Conservation (phyloP, 2,113 vertebrate genomes). For the Talpa occidentalis region DNA sequence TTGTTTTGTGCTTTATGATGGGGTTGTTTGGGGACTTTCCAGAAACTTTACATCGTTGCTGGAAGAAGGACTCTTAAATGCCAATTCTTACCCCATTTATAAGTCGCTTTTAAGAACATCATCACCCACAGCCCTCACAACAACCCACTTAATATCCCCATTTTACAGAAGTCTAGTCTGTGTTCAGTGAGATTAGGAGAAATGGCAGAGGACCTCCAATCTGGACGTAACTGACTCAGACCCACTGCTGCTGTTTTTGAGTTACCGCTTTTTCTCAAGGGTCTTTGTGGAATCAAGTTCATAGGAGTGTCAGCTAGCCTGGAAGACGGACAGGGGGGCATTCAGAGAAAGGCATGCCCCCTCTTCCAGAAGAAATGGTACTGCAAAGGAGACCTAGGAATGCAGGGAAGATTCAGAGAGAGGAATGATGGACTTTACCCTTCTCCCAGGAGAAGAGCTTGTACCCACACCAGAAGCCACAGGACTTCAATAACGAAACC, state of each 20-base stretch:
- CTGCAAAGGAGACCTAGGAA: neutral
- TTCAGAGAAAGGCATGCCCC: fast-evolving
- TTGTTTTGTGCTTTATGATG: neutral
- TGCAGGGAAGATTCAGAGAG: fast-evolving
- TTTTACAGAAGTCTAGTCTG: neutral
- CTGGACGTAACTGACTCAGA: too few species aligned
- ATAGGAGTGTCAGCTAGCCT: fast-evolving
- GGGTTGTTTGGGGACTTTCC: neutral
- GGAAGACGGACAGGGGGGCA: neutral
- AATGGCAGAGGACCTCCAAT: neutral
- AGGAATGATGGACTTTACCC: neutral
- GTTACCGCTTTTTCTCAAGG: neutral
- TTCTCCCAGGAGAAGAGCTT: fast-evolving
- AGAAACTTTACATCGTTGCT: neutral
- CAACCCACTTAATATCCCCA: neutral
- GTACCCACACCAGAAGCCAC: fast-evolving
- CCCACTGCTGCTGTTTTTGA: fast-evolving
- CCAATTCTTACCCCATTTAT: neutral
- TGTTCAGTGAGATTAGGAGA: too few species aligned
- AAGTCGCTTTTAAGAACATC: neutral
- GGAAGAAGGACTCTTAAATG: neutral
- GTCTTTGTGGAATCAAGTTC: neutral
- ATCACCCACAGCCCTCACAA: neutral
- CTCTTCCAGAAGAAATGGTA: fast-evolving
- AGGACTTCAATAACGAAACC: neutral